Conservation (phyloP, 2,113 vertebrate genomes). For the Peucedramus taeniatus region DNA sequence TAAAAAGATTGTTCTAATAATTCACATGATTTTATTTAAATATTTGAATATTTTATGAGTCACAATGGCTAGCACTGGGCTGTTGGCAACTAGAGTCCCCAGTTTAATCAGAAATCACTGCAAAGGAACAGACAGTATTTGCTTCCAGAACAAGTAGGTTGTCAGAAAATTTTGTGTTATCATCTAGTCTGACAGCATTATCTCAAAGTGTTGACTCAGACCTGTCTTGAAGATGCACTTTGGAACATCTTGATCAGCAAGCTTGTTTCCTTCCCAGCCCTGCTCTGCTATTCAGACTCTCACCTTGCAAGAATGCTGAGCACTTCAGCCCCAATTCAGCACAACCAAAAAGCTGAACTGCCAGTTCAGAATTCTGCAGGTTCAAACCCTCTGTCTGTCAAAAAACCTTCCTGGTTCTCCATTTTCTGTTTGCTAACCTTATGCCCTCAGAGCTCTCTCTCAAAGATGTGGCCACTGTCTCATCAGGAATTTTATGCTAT, state of each 20-base stretch:
- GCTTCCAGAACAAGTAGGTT: neutral
- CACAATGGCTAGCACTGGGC: neutral
- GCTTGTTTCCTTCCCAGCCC: neutral
- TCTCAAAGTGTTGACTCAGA: conserved; percentile 9
- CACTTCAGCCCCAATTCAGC: neutral
- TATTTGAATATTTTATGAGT: neutral
- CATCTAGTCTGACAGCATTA: neutral
- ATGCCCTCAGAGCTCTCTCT: neutral
- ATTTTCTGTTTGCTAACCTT: neutral
- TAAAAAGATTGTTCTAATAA: neutral
- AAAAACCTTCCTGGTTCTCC: neutral
- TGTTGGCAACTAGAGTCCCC: neutral
- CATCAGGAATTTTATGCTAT: neutral
- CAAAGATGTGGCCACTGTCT: neutral
- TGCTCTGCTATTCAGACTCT: neutral
- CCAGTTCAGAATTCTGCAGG: neutral
- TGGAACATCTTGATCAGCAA: neutral
- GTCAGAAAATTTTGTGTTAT: conserved; percentile 11
- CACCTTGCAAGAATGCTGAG: neutral
- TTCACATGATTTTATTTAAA: neutral
- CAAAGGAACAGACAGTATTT: neutral
- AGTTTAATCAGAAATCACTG: neutral
- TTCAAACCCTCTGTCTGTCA: neutral
- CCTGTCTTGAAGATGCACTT: neutral
- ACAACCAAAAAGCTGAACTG: neutral